Base-by-base conservation (phyloP, 2,797 vertebrate species). In the Myiotriccus ornatus region DNA sequence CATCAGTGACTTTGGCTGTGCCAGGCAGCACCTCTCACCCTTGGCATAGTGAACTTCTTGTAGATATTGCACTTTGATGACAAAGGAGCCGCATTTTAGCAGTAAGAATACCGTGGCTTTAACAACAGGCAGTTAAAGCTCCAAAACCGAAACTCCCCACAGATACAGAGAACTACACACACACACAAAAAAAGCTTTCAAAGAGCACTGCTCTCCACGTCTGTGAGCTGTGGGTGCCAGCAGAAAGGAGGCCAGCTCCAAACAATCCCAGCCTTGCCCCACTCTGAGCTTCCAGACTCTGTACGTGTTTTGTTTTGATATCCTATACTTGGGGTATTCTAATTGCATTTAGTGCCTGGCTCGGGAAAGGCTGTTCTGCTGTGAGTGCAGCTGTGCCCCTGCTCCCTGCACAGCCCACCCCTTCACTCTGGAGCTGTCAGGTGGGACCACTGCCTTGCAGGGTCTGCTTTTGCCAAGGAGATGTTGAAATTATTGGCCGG, bases 401-500 rank as follows among this genome's bases (percentile, higher is more conserved):
- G 5, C 63, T 87, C 84, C 91, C 70, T 3, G 14, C 24, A 7
- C 85, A 84, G 84, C 89, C 89, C 91, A 75, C 62, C 84, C 73
- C 47, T 57, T 47, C 1, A 3, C 87, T 93, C 90, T 1, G 0
- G 56, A 71, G 89, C 73, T 84, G 77, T 50, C 91, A 88, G 91
- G 91, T 96, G 94, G 91, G 92, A 56, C 0, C 4, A 23, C 56
- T 74, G 90, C 85, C 69, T 91, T 9, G 62, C 35, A 7, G 56
- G 74, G 21, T 18, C 92, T 91, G 91, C 43, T 84, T 86, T 84
- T 94, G 95, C 92, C 92, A 94, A 95, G 90, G 94, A 79, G 84
- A 92, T 43, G 14, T 64, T 63, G 93, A 60, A 90, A 78, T 89
- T 80, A 21, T 93, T 96, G 95, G 96, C 94, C 0, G 2, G 19